phyloP scores from a whole-genome alignment of 2,113 vertebrate species.

The Raja brachyura region DNA sequence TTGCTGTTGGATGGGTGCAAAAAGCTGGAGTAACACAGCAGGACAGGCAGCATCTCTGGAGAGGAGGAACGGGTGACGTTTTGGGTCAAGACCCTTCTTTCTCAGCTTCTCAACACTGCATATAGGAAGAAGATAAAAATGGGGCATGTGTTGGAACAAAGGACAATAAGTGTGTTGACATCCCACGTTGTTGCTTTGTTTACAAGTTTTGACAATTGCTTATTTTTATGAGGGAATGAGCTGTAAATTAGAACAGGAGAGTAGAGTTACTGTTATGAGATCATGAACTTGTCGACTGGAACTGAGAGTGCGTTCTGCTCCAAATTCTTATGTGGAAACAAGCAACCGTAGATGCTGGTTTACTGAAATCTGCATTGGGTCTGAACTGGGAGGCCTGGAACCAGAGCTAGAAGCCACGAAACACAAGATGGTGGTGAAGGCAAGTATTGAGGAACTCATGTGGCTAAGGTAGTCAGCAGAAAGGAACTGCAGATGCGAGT shows the following conservation, averaged over 20 bases:
- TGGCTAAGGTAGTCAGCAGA: too few species aligned
- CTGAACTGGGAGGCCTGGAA: too few species aligned
- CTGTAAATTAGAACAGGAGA: neutral
- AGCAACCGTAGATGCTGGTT: too few species aligned
- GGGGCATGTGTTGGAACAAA: neutral
- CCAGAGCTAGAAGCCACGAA: too few species aligned
- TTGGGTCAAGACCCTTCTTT: too few species aligned
- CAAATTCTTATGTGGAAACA: neutral
- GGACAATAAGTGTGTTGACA: neutral
- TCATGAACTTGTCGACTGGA: neutral
- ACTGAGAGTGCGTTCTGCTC: neutral
- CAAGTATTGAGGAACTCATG: too few species aligned
- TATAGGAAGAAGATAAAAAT: neutral
- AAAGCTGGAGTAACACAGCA: too few species aligned
- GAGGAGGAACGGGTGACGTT: too few species aligned
- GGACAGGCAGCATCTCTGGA: too few species aligned
- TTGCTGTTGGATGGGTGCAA: neutral
- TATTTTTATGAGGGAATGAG: neutral
- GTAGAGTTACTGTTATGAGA: neutral
- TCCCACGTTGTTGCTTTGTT: neutral
- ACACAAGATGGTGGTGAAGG: too few species aligned
- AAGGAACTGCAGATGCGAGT: too few species aligned
- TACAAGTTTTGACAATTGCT: neutral
- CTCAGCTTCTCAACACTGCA: neutral
- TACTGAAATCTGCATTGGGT: too few species aligned